Percentiles rank a stretch among this genome's conserved stretches.
These are phyloP conservation scores for Isichthys henryi DNA, from an alignment of 2,113 vertebrate species.

Conservation along the genomic window DNA sequence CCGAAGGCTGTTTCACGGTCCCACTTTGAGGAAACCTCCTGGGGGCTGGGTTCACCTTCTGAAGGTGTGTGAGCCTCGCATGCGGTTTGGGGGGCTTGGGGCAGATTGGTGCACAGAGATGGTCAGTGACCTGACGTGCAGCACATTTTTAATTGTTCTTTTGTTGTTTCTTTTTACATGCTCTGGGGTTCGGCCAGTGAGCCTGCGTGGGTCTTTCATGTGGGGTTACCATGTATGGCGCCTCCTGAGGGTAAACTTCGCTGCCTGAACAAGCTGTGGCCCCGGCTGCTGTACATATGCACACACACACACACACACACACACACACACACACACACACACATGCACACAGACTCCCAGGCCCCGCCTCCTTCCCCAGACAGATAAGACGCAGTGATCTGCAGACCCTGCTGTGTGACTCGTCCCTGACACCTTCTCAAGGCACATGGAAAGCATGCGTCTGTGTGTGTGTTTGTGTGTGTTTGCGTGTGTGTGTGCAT, in stretches of 20 bases:
- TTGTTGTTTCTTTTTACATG: neutral
- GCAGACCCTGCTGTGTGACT: neutral
- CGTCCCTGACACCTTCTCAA: neutral
- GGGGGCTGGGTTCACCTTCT: neutral
- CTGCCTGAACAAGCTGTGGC: neutral
- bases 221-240: neutral
- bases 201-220: neutral
- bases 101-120: neutral
- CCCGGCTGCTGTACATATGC: neutral
- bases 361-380: neutral
- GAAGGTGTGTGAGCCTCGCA: neutral
- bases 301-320: neutral
- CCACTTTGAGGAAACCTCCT: neutral
- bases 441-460: conserved; percentile 3
- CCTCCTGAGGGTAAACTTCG: neutral
- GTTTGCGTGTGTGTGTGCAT: neutral
- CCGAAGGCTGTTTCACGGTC: neutral
- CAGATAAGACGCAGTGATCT: neutral
- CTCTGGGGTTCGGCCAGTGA: neutral
- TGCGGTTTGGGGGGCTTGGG: neutral
- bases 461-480: neutral
- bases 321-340: neutral
- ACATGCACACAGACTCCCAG: neutral
- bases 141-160: neutral
- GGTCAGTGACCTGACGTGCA: neutral